phyloP scores from a whole-genome alignment of 2,113 vertebrate genomes.

The Oryctolagus cuniculus region mOryCun1.1 NC_091434.1:87617001-87617500 shows the following conservation, averaged over 20 bases:
- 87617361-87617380: slow-evolving; percentile 94
- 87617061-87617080: neutral
- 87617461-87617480: slow-evolving; percentile 93
- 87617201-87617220: slow-evolving; percentile 42
- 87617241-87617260: slow-evolving; percentile 14
- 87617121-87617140: neutral
- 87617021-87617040: neutral
- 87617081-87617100: neutral
- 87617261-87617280: neutral
- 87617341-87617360: slow-evolving; percentile 70
- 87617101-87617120: neutral
- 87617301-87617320: neutral
- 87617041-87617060: slow-evolving; percentile 25
- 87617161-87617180: slow-evolving; percentile 8
- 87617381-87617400: slow-evolving; percentile 97
- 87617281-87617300: neutral
- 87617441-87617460: slow-evolving; percentile 95
- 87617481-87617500: slow-evolving; percentile 96
- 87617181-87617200: neutral
- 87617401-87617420: slow-evolving; percentile 99
- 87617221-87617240: slow-evolving; percentile 26
- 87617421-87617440: slow-evolving; percentile 99
- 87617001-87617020: neutral
- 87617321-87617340: neutral
- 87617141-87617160: slow-evolving; percentile 17